A percentile compares a stretch with the other conserved stretches of the same genome.
These are phyloP conservation scores for Thecocarcelia acutangulata DNA, from an alignment of 2,888 invertebrate genomes.

Conservation along the genomic window DNA sequence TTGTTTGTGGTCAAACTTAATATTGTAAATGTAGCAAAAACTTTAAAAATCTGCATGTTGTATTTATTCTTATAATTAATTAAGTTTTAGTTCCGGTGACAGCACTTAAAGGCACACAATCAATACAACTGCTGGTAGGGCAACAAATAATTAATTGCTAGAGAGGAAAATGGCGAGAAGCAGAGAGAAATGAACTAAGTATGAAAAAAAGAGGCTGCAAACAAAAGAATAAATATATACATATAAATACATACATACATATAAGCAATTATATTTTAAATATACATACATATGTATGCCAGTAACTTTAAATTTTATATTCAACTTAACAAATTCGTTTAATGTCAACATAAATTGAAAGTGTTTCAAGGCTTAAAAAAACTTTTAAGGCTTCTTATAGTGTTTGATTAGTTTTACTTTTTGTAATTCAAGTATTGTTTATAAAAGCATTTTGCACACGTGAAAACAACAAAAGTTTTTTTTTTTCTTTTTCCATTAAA, in stretches of 20 bases:
- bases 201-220: slow-evolving; percentile 42
- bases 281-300: background rate
- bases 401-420: slow-evolving; percentile 10
- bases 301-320: background rate
- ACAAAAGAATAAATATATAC: slow-evolving; percentile 10
- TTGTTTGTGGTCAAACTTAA: slow-evolving; percentile 72
- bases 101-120: slow-evolving; percentile 65
- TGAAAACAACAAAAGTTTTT: no score
- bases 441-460: background rate
- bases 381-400: slow-evolving; percentile 46
- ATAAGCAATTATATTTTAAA: no score
- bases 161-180: background rate
- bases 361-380: slow-evolving; percentile 10
- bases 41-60: slow-evolving; percentile 57
- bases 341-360: background rate
- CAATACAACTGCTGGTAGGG: slow-evolving; percentile 34
- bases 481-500: no score
- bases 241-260: no score
- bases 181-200: slow-evolving; percentile 20
- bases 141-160: background rate
- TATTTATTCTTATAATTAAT: slow-evolving; percentile 27
- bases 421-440: slow-evolving; percentile 33
- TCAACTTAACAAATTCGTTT: slow-evolving; percentile 41
- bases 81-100: background rate
- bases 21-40: slow-evolving; percentile 62